Evolutionary conservation across 2,888 invertebrate species (phyloP), one percentile per base, ranked within the genome.

Genomic region (Chaetoderma sp.): DNA sequence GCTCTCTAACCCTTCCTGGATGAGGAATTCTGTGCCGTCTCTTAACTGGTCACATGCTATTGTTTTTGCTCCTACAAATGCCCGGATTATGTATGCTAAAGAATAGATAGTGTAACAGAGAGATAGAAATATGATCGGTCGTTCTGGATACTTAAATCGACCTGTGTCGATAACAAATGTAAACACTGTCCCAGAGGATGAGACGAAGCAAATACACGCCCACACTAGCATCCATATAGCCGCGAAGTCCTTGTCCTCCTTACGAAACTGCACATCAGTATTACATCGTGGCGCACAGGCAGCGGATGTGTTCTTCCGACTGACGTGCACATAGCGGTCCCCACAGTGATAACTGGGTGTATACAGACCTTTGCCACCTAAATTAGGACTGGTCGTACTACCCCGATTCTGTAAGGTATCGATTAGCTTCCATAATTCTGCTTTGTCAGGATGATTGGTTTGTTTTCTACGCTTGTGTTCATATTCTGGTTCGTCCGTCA

Each of bases 141-240:
- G 72, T 69, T 87, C 87, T 1, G 88, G 87, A 73, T 88, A 88
- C 64, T 82, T 80, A 77, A 88, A 88, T 30, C 87, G 76, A 28
- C 78, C 72, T n/a, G 84, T 82, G 70, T 87, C 86, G 49, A 87
- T 82, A 58, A 83, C 78, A 73, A 86, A 88, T 4, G 87, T 87
- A 4, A 86, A 67, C 23, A 87, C 80, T 0, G 87, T 88, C 58
- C 86, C 72, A 0, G 79, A 68, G 4, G 86, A 86, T n/a, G 86
- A 86, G 57, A 85, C 65, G 63, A 94, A 90, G 68, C 94, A 93
- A 30, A 94, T 86, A 84, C 93, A 91, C 0, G 94, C 92, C 87
- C 93, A 91, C 4, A 92, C 91, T 28, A 91, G 90, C 88, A 92
- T 92, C 90, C 94, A 92, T 23, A 92, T 89, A 83, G 92, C 91